phyloP scores from a whole-genome alignment of 2,113 vertebrate species.

The Chionodraco myersi region DNA sequence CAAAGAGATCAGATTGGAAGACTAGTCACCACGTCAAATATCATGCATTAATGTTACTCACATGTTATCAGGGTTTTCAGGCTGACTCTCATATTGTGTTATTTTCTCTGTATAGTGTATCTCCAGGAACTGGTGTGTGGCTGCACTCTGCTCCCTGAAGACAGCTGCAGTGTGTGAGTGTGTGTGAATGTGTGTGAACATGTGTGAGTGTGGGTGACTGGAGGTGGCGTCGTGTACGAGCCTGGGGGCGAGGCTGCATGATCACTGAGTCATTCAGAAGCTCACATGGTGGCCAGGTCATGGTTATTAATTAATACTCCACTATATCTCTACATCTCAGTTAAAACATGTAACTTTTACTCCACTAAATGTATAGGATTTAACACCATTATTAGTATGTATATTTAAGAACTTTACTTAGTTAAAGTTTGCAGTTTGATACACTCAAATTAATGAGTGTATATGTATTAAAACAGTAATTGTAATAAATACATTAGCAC shows the following conservation, averaged over 20 bases:
- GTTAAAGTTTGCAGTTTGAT: no score
- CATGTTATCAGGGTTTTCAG: slow-evolving; percentile 47
- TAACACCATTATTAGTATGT: no score
- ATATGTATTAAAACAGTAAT: no score
- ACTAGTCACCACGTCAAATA: neutral
- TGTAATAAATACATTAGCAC: no score
- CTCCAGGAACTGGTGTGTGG: slow-evolving; percentile 5
- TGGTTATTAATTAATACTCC: no score
- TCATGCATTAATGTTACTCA: slow-evolving; percentile 37
- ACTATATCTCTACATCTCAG: no score
- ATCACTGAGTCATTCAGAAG: slow-evolving; percentile 1
- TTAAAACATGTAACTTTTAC: no score
- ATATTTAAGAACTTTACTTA: no score
- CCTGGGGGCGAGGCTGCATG: slow-evolving; percentile 25
- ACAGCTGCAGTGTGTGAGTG: slow-evolving; percentile 36
- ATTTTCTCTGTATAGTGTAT: slow-evolving; percentile 1
- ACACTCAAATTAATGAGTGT: no score
- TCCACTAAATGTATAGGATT: no score
- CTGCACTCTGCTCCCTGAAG: slow-evolving; percentile 13
- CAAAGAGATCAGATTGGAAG: neutral
- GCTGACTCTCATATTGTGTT: slow-evolving; percentile 25
- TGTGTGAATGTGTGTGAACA: neutral
- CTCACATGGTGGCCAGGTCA: neutral
- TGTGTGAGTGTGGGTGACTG: slow-evolving; percentile 25
- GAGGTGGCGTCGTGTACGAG: slow-evolving; percentile 32